These are phyloP conservation scores for Loripinus fragilis DNA, from an alignment of 2,888 invertebrate species.

Conservation along the genomic window DNA sequence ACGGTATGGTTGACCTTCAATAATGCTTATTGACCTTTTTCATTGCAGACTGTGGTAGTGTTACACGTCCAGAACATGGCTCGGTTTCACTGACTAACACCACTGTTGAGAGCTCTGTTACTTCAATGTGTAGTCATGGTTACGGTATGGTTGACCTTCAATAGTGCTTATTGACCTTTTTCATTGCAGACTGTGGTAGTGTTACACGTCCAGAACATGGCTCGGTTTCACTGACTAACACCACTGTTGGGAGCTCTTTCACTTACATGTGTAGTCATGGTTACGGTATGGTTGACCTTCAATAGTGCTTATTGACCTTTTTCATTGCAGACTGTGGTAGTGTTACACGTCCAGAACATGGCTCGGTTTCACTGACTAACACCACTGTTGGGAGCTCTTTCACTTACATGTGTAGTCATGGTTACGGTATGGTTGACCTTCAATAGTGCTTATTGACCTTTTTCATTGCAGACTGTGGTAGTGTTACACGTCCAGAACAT, in stretches of 20 bases:
- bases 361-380: neutral
- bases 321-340: neutral
- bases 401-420: no score
- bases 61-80: conserved; percentile 44
- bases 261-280: no score
- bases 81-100: conserved; percentile 8
- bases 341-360: neutral
- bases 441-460: neutral
- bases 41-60: conserved; percentile 46
- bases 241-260: neutral
- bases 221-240: neutral
- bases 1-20: no score
- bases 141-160: conserved; percentile 8
- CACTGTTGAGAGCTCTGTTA: neutral
- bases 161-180: no score
- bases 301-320: no score
- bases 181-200: neutral
- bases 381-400: neutral
- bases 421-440: no score
- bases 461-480: conserved; percentile 44
- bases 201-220: neutral
- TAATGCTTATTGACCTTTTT: no score
- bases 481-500: conserved; percentile 36
- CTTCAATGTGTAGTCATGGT: neutral
- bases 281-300: no score